phyloP scores from a whole-genome alignment of 2,888 invertebrate species.

The Pediacus dermestoides region DNA sequence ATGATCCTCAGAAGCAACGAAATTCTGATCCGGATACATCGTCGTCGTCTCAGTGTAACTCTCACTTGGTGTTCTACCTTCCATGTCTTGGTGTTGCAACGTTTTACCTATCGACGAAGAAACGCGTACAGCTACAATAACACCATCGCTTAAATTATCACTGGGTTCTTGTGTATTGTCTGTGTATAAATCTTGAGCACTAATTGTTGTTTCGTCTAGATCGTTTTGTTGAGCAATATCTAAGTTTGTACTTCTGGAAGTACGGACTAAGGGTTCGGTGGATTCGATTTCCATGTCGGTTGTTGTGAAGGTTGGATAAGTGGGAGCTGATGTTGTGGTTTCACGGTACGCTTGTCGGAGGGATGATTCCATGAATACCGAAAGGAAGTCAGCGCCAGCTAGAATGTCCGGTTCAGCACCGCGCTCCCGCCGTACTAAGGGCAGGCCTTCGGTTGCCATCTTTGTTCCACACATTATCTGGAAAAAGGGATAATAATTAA shows the following conservation, averaged over 20 bases:
- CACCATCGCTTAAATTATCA: slow-evolving; percentile 38
- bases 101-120: slow-evolving; percentile 49
- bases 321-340: slow-evolving; percentile 19
- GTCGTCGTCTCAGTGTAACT: slow-evolving; percentile 22
- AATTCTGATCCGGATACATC: slow-evolving; percentile 25
- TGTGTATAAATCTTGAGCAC: too few species aligned
- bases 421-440: slow-evolving; percentile 41
- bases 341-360: slow-evolving; percentile 25
- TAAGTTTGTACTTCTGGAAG: slow-evolving; percentile 22
- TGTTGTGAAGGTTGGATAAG: slow-evolving; percentile 16
- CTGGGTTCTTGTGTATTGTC: slow-evolving; percentile 11
- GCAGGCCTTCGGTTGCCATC: slow-evolving; percentile 46
- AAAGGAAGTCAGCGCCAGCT: slow-evolving; percentile 51
- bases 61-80: slow-evolving; percentile 19
- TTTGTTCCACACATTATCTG: slow-evolving; percentile 42
- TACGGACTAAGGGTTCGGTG: slow-evolving; percentile 22
- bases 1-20: slow-evolving; percentile 39
- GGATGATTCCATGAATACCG: slow-evolving; percentile 46
- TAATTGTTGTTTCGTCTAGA: slow-evolving; percentile 10
- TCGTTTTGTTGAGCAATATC: slow-evolving; percentile 5
- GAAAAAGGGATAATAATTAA: too few species aligned
- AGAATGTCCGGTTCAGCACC: slow-evolving; percentile 48
- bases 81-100: slow-evolving; percentile 30
- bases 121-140: slow-evolving; percentile 54
- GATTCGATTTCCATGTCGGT: slow-evolving; percentile 15